Percentiles rank a stretch among this genome's conserved stretches.
phyloP scores from a whole-genome alignment of 1,140 invertebrate genomes.

The Pomacea maculata region DNA sequence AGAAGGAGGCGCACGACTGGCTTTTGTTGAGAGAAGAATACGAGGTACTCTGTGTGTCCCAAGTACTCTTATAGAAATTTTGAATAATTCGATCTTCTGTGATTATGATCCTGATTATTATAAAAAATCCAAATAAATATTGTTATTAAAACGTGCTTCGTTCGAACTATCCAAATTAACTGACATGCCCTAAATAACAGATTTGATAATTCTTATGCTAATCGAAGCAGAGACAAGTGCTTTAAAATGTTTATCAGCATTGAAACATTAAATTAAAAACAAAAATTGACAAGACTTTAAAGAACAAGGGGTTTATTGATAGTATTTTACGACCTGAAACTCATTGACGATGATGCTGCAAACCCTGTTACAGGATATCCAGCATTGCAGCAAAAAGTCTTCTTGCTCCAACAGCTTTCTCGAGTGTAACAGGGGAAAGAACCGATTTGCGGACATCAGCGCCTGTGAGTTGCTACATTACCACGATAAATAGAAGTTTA shows the following conservation, averaged over 20 bases:
- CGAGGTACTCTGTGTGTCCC: not conserved
- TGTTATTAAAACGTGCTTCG: not conserved
- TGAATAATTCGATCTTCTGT: not conserved
- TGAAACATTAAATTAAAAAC: too few species aligned
- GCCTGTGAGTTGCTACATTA: not conserved
- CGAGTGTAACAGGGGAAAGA: constrained; percentile 3
- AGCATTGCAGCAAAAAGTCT: not conserved
- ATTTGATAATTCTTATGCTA: not conserved
- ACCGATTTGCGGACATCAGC: not conserved
- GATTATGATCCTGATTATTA: not conserved
- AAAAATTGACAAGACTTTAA: too few species aligned
- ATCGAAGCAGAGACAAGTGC: too few species aligned
- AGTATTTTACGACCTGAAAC: too few species aligned
- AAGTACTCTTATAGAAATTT: too few species aligned
- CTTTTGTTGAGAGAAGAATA: constrained; percentile 8
- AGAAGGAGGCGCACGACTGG: constrained; percentile 1
- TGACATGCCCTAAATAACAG: not conserved
- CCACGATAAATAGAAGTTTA: not conserved
- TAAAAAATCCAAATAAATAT: not conserved
- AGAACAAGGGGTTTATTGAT: too few species aligned
- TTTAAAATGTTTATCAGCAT: too few species aligned
- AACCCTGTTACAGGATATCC: constrained; percentile 2
- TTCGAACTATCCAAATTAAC: not conserved
- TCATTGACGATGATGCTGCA: too few species aligned
- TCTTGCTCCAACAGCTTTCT: not conserved